phyloP scores from a whole-genome alignment of 2,888 invertebrate genomes.

The Acronicta leporina region DNA sequence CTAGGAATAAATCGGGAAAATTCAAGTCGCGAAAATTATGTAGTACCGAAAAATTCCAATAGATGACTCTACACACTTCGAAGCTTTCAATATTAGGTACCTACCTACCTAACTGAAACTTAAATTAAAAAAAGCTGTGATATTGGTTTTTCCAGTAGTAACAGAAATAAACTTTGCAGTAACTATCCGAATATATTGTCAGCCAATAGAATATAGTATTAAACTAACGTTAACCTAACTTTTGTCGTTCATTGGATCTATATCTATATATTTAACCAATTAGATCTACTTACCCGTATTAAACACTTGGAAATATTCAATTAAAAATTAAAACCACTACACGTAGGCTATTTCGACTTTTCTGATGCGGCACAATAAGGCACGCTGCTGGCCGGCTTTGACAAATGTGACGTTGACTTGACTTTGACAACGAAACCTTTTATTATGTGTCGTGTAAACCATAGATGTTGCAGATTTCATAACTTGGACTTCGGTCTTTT shows the following conservation, averaged over 20 bases:
- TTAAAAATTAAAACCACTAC: slow-evolving; percentile 20
- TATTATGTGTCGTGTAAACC: no score
- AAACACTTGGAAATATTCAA: slow-evolving; percentile 11
- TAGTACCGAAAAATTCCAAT: slow-evolving; percentile 33
- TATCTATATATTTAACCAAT: background rate
- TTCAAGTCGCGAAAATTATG: slow-evolving; percentile 1
- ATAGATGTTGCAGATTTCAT: background rate
- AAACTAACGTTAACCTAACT: slow-evolving; percentile 27
- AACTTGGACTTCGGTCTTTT: slow-evolving; percentile 25
- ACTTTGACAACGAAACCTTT: slow-evolving; percentile 17
- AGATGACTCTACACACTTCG: slow-evolving; percentile 43
- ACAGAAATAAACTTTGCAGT: background rate
- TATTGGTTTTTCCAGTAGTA: background rate
- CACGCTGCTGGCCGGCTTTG: slow-evolving; percentile 20
- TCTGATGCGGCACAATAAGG: slow-evolving; percentile 10
- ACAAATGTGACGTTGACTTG: slow-evolving; percentile 20
- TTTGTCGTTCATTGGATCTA: background rate
- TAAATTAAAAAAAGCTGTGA: no score
- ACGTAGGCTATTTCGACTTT: slow-evolving; percentile 43
- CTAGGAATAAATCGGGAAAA: background rate
- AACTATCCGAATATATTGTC: no score
- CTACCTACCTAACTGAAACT: no score
- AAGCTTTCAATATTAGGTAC: slow-evolving; percentile 1
- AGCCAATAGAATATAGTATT: no score
- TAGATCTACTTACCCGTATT: slow-evolving; percentile 24